These are phyloP conservation scores for Denticeps clupeoides DNA, from an alignment of 2,797 vertebrate species.

Conservation along the genomic window DNA sequence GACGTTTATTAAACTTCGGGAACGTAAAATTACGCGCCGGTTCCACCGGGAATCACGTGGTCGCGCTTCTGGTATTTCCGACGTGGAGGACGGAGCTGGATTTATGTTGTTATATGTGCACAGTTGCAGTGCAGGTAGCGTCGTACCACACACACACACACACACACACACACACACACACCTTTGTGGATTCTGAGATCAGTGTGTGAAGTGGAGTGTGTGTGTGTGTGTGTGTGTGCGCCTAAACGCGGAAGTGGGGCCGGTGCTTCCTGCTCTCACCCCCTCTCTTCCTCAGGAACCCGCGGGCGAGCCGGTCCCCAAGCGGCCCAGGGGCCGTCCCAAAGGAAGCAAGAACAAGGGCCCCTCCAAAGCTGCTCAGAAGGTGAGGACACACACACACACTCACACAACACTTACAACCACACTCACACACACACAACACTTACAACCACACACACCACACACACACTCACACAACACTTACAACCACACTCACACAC, in stretches of 20 bases:
- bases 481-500: too few relatives aligned
- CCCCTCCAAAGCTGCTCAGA: slow-evolving; percentile 88
- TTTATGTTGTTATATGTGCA: too few relatives aligned
- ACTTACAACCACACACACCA: too few relatives aligned
- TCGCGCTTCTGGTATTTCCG: slow-evolving; percentile 4
- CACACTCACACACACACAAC: neutral
- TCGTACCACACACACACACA: neutral
- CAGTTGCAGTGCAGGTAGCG: too few relatives aligned
- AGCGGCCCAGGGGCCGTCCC: slow-evolving; percentile 89
- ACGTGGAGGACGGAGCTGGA: neutral
- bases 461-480: too few relatives aligned
- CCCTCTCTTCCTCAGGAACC: slow-evolving; percentile 71
- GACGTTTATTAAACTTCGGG: too few relatives aligned
- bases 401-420: neutral
- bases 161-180: neutral
- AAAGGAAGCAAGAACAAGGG: slow-evolving; percentile 98
- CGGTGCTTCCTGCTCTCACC: slow-evolving; percentile 40
- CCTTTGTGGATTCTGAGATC: slow-evolving; percentile 10
- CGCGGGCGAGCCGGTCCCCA: slow-evolving; percentile 84
- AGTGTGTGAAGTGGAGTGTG: neutral
- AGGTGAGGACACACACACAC: slow-evolving; percentile 63
- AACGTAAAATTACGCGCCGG: neutral
- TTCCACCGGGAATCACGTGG: slow-evolving; percentile 2
- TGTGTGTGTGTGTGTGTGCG: neutral
- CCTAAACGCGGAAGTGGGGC: neutral